A percentile compares a stretch with the other conserved stretches of the same genome.
phyloP scores from a whole-genome alignment of 2,113 vertebrate genomes.

The Hippolais icterina region DNA sequence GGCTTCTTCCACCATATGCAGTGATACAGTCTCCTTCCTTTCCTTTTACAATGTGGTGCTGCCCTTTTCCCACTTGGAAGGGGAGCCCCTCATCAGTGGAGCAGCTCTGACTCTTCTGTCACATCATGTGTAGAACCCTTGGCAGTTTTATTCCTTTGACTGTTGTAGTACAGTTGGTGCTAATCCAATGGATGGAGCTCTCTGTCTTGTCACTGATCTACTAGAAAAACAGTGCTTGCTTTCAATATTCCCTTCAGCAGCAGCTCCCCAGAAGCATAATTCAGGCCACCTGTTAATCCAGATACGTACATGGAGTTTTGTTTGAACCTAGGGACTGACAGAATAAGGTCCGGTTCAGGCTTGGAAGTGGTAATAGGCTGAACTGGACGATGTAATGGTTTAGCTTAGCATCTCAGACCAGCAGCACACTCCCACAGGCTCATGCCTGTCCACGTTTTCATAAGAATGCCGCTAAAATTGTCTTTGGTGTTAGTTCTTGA shows the following conservation, averaged over 20 bases:
- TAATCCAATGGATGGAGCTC: not conserved
- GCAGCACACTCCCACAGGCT: not conserved
- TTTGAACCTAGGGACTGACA: not conserved
- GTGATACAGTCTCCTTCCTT: not conserved
- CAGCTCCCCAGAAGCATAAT: not conserved
- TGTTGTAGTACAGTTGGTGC: not conserved
- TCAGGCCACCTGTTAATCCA: not conserved
- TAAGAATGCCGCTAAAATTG: not conserved
- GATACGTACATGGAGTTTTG: not conserved
- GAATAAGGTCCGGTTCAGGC: not conserved
- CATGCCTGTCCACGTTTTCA: not conserved
- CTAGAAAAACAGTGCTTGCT: not conserved
- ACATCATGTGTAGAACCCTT: not conserved
- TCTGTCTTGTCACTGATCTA: not conserved
- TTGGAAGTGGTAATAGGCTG: not conserved
- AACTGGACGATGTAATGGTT: not conserved
- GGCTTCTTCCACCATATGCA: not conserved
- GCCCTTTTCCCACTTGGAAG: not conserved
- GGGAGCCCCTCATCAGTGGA: not conserved
- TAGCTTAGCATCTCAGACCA: not conserved
- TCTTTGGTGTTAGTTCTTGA: not conserved
- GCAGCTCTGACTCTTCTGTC: not conserved
- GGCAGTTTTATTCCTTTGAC: not conserved
- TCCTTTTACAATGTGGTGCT: not conserved
- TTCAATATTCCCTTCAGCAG: not conserved